phyloP scores from a whole-genome alignment of 2,113 vertebrate genomes.

The Ptychochromis oligacanthus region DNA sequence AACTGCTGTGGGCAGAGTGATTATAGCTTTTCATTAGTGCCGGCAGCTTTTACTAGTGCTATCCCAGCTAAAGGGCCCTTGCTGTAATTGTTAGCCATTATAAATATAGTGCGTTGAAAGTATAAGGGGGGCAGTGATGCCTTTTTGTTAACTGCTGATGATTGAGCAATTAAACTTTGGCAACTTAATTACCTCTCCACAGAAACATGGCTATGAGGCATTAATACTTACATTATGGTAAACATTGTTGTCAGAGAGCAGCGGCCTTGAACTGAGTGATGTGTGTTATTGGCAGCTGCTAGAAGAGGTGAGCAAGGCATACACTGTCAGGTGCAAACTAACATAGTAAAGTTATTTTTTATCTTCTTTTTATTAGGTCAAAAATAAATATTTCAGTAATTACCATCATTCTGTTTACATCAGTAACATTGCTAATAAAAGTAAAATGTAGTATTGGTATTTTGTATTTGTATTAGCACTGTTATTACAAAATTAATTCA shows the following conservation, averaged over 20 bases:
- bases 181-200: conserved; percentile 80
- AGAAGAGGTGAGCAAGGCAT: conserved; percentile 14
- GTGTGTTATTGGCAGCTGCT: conserved; percentile 34
- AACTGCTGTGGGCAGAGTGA: conserved; percentile 85
- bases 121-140: conserved; percentile 76
- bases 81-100: conserved; percentile 94
- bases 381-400: background rate
- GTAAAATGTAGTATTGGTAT: conserved; percentile 16
- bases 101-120: conserved; percentile 84
- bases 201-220: conserved; percentile 70
- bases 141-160: conserved; percentile 84
- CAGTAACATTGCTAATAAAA: background rate
- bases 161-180: conserved; percentile 93
- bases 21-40: conserved; percentile 86
- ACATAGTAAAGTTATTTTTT: background rate
- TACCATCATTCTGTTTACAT: background rate
- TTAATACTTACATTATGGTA: conserved; percentile 63
- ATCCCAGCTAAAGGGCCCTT: conserved; percentile 90
- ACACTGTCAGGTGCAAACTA: conserved; percentile 5
- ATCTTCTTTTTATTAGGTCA: background rate
- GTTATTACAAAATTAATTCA: conserved; percentile 25
- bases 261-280: conserved; percentile 34
- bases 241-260: conserved; percentile 59
- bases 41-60: conserved; percentile 85
- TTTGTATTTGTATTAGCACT: conserved; percentile 26